Base-by-base conservation (phyloP, 2,888 invertebrate species). In the Galerucella nymphaeae region DNA sequence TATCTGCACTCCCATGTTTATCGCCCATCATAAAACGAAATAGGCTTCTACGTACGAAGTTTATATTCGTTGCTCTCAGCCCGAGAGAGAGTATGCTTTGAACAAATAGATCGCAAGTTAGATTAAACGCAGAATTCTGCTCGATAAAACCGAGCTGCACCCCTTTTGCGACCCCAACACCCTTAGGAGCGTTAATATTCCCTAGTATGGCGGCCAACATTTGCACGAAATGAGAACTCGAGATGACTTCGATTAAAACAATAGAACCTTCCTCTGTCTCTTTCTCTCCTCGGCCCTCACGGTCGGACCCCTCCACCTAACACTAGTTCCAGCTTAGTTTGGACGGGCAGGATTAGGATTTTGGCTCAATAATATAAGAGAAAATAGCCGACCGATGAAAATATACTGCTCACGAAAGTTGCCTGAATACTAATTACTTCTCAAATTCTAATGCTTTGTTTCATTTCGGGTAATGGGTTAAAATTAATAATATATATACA, bases 191-290 rank as follows among this genome's bases (percentile, higher is more conserved):
- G 85, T 85, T 86, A 85, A 86, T 86, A 86, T 86, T 84, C 83
- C 84, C 84, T 82, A 82, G 82, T 82, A 84, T 83, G 84, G 83
- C 84, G 80, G 83, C 85, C 83, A 84, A 85, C 85, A 85, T 86
- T 86, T 85, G 85, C 85, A 83, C 85, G 84, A 85, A 86, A 86
- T 85, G 86, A 85, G 86, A 85, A 84, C 84, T 84, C 83, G 84
- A 86, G 85, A 86, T 86, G 86, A 85, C 85, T 86, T 86, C 86
- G 85, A 86, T 86, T 86, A 85, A 86, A 86, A 86, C 86, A 86
- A 86, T 86, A 85, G 84, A 84, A 78, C 77, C 72, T 71, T 68
- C 48, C 71, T 57, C 69, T n/a, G n/a, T 70, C 66, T 18, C 55
- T 57, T 62, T 55, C 75, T 70, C 72, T 53, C 18, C 11, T 5